Conservation (phyloP, 2,888 invertebrate genomes). For the Sarcophaga caerulescens region DNA sequence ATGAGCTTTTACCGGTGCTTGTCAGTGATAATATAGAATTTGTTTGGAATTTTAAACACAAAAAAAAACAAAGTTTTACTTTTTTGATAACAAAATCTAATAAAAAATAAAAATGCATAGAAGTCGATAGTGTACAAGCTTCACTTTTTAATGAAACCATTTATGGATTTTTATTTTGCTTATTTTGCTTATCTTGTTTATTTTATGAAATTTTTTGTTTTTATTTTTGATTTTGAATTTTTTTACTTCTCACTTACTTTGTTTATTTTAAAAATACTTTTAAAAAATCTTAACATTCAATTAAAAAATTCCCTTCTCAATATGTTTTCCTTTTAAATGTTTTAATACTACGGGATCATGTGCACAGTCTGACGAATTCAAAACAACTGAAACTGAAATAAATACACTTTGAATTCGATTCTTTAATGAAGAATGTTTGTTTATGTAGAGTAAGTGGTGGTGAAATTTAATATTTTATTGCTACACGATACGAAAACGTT, state of each 20-base stretch:
- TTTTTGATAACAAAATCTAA: not conserved
- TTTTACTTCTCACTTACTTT: conserved; percentile 18
- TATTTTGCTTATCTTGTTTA: not conserved
- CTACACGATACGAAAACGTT: not conserved
- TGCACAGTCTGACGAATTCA: not conserved
- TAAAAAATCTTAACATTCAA: conserved; percentile 7
- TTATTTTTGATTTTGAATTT: too few relatives aligned
- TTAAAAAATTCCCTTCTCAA: not conserved
- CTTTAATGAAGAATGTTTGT: not conserved
- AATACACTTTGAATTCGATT: too few relatives aligned
- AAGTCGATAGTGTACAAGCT: not conserved
- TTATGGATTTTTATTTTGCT: not conserved
- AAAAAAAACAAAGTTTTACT: not conserved
- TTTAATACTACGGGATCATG: not conserved
- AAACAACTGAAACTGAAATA: conserved; percentile 28
- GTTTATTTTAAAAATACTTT: conserved; percentile 19
- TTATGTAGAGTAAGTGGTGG: not conserved
- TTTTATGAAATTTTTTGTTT: too few relatives aligned
- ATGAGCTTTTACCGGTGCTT: not conserved
- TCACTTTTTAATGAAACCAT: not conserved
- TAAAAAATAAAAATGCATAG: not conserved
- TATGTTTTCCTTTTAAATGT: not conserved
- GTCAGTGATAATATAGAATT: too few relatives aligned
- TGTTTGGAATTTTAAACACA: too few relatives aligned
- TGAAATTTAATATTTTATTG: conserved; percentile 32